Conservation (phyloP, 2,888 invertebrate genomes). For the Odontocolon sp. region DNA sequence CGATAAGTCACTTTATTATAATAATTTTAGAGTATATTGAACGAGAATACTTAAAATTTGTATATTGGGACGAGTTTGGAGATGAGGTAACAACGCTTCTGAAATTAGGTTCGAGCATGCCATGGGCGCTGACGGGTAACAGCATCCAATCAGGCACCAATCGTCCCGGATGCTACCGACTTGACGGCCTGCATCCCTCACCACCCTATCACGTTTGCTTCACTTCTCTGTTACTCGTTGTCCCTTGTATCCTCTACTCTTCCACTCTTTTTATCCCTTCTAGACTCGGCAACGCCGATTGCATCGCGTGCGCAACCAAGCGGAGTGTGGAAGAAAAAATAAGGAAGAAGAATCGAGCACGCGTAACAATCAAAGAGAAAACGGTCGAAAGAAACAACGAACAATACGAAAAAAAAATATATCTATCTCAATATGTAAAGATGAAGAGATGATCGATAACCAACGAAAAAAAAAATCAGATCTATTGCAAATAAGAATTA, state of each 20-base stretch:
- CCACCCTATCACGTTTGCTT: slow-evolving; percentile 31
- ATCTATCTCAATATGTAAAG: too few relatives aligned
- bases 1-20: too few relatives aligned
- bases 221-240: slow-evolving; percentile 14
- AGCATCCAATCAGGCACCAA: slow-evolving; percentile 61
- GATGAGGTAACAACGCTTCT: slow-evolving; percentile 47
- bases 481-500: background rate
- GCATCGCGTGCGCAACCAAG: slow-evolving; percentile 47
- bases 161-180: slow-evolving; percentile 62
- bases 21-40: background rate
- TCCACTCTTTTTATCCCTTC: slow-evolving; percentile 27
- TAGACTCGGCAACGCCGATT: slow-evolving; percentile 58
- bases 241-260: slow-evolving; percentile 16
- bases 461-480: background rate
- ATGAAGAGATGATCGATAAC: background rate
- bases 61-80: background rate
- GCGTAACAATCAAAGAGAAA: slow-evolving; percentile 12
- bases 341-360: slow-evolving; percentile 38
- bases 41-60: background rate
- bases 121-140: slow-evolving; percentile 51
- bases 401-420: background rate
- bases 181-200: slow-evolving; percentile 47
- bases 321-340: slow-evolving; percentile 28
- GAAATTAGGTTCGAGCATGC: slow-evolving; percentile 57
- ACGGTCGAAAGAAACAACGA: background rate